Conservation (phyloP, 2,888 invertebrate species). For the Mellilla xanthometata region DNA sequence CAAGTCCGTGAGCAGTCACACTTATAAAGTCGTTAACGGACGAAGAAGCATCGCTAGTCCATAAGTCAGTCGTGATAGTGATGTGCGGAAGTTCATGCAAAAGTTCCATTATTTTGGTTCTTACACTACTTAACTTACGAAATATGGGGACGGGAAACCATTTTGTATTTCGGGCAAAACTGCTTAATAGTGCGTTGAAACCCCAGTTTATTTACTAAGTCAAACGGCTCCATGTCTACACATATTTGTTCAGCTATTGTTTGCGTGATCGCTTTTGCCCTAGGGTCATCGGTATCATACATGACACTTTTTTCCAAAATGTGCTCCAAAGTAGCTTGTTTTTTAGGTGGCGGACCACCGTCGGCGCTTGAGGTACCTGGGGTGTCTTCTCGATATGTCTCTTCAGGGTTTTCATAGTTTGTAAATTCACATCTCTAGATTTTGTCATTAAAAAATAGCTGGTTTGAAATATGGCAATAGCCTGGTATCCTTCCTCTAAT, state of each 20-base stretch:
- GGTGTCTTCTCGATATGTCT: too few relatives aligned
- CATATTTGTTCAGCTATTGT: conserved; percentile 30
- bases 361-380: conserved; percentile 13
- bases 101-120: too few relatives aligned
- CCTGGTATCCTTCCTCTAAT: too few relatives aligned
- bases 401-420: too few relatives aligned
- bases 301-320: conserved; percentile 25
- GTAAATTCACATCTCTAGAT: too few relatives aligned
- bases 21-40: conserved; percentile 24
- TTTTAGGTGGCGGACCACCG: conserved; percentile 20
- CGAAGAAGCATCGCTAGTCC: conserved; percentile 32
- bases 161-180: conserved; percentile 30
- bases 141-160: conserved; percentile 28
- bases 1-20: conserved; percentile 25
- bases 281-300: conserved; percentile 32
- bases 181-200: conserved; percentile 18
- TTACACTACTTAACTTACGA: background rate
- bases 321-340: conserved; percentile 28
- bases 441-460: too few relatives aligned
- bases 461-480: too few relatives aligned
- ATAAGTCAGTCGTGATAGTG: conserved; percentile 26
- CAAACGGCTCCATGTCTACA: conserved; percentile 33
- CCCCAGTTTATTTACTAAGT: conserved; percentile 32
- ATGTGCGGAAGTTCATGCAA: background rate
- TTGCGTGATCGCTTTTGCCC: conserved; percentile 31